These are phyloP conservation scores for Tolypeutes matacus DNA, from an alignment of 2,797 vertebrate species.

Conservation along the genomic window DNA sequence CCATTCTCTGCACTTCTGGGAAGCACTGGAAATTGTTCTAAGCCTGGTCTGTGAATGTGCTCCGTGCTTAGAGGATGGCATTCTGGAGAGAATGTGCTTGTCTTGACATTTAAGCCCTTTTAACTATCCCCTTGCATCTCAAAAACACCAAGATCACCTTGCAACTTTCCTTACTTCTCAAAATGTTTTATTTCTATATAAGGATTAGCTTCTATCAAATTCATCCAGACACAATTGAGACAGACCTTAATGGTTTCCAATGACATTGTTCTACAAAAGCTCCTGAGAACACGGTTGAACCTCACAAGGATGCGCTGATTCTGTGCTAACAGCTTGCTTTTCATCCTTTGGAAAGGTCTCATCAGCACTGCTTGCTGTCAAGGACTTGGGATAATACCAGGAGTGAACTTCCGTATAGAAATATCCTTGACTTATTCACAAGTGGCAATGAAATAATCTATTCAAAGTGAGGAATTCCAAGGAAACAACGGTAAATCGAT, in stretches of 20 bases:
- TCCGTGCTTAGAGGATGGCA: background rate
- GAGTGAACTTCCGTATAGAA: constrained; percentile 40
- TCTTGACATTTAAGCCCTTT: background rate
- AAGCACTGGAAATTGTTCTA: background rate
- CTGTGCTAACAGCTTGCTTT: background rate
- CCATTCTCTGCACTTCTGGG: background rate
- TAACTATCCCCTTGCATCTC: background rate
- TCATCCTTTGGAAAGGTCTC: background rate
- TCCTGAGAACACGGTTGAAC: background rate
- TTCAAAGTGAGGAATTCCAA: background rate
- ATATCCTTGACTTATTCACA: constrained; percentile 48
- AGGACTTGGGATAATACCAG: constrained; percentile 3
- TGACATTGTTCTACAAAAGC: constrained; percentile 17
- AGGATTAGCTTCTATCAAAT: background rate
- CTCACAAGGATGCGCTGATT: background rate
- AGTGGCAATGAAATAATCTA: constrained; percentile 32
- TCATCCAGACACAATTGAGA: background rate
- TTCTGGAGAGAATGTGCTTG: background rate
- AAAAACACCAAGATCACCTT: background rate
- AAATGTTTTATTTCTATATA: constrained; percentile 33
- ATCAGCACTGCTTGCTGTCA: background rate
- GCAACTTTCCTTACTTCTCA: constrained; percentile 16
- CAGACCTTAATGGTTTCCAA: constrained; percentile 42
- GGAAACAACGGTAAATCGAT: background rate
- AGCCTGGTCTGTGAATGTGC: background rate